Evolutionary conservation across 64 coral and sea anemone species (phyloP).

Genomic region (Stichodactyla mertensii): DNA sequence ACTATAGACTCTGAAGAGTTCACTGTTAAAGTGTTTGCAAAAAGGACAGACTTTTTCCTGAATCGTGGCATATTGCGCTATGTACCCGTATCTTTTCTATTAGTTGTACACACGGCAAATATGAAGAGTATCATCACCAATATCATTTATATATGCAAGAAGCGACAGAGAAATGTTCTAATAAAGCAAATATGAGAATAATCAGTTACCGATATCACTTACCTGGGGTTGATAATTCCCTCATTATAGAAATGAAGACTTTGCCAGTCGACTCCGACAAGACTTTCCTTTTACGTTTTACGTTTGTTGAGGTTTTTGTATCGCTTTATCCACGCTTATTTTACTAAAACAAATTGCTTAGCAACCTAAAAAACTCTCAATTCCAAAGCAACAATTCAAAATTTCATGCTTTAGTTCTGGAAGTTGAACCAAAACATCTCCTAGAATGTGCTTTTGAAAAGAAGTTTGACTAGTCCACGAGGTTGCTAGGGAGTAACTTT

Average conservation of each 20-base stretch:
- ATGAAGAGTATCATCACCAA: background rate
- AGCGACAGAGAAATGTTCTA: background rate
- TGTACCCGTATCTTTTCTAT: too few species aligned
- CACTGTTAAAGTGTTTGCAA: too few species aligned
- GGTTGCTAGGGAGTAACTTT: slow-evolving; percentile 8
- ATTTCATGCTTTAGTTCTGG: background rate
- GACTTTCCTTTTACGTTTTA: background rate
- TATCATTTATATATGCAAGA: background rate
- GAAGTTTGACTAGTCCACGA: background rate
- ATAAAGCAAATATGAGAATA: background rate
- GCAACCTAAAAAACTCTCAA: background rate
- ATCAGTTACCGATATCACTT: background rate
- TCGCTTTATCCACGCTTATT: background rate
- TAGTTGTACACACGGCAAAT: too few species aligned
- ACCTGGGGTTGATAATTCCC: background rate
- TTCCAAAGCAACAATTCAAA: background rate
- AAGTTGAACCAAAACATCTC: too few species aligned
- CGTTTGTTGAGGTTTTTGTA: background rate
- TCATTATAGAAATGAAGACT: background rate
- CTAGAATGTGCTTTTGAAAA: too few species aligned
- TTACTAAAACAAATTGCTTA: background rate
- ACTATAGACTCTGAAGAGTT: too few species aligned
- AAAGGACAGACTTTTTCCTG: too few species aligned
- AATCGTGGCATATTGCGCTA: too few species aligned
- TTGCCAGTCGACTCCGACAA: background rate